Evolutionary conservation across 1,140 invertebrate species (phyloP).

Genomic region (Drosophila setifemur): DNA sequence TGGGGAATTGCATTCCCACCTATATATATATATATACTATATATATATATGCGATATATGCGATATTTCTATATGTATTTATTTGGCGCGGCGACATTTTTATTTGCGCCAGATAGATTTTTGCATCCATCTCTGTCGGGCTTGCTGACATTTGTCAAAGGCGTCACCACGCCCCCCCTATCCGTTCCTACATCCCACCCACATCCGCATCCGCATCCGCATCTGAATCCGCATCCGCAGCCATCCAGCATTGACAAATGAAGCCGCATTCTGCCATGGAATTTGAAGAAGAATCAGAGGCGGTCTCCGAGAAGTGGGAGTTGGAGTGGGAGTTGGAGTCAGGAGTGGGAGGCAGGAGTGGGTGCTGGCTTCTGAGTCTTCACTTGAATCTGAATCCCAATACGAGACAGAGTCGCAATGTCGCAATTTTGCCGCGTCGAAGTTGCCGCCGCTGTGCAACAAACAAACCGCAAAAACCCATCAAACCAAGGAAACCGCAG

Average conservation of each 20-base stretch:
- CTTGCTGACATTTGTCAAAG: conserved; percentile 43
- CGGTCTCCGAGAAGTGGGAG: background rate
- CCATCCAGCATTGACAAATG: conserved; percentile 48
- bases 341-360: background rate
- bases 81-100: conserved; percentile 40
- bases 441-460: conserved; percentile 31
- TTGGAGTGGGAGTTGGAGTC: background rate
- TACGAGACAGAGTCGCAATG: conserved; percentile 13
- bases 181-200: background rate
- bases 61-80: no score
- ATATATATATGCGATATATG: background rate
- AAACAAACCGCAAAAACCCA: conserved; percentile 56
- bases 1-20: conserved; percentile 40
- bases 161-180: background rate
- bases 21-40: background rate
- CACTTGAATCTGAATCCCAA: no score
- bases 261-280: conserved; percentile 43
- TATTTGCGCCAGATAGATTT: conserved; percentile 48
- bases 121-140: conserved; percentile 50
- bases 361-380: background rate
- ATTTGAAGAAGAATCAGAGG: conserved; percentile 24
- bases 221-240: background rate
- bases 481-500: conserved; percentile 50
- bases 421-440: conserved; percentile 6
- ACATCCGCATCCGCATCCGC: background rate